Percentiles rank a stretch among this genome's conserved stretches.
These are phyloP conservation scores for Stenodema calcarata DNA, from an alignment of 2,888 invertebrate genomes.

Conservation along the genomic window DNA sequence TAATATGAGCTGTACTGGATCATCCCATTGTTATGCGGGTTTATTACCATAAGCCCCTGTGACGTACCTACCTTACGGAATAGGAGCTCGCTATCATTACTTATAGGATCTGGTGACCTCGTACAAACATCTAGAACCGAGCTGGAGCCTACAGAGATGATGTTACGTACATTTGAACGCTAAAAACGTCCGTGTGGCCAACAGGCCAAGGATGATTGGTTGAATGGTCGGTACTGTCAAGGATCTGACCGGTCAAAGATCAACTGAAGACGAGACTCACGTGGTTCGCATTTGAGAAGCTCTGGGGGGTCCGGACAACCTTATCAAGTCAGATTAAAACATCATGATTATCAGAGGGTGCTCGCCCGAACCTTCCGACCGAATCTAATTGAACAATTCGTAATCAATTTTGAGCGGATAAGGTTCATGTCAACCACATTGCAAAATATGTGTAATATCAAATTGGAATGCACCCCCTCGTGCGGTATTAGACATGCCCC, in stretches of 20 bases:
- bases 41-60: background rate
- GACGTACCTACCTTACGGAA: background rate
- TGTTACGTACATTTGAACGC: background rate
- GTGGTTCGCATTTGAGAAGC: slow-evolving; percentile 11
- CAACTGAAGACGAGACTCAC: background rate
- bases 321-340: slow-evolving; percentile 30
- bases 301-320: slow-evolving; percentile 17
- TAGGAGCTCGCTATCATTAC: background rate
- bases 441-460: background rate
- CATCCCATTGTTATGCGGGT: background rate
- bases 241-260: slow-evolving; percentile 29
- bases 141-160: background rate
- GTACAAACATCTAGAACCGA: background rate
- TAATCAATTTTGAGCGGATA: background rate
- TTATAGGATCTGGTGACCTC: background rate
- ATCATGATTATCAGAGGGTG: background rate
- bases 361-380: background rate
- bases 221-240: slow-evolving; percentile 10
- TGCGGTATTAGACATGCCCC: no score
- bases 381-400: background rate
- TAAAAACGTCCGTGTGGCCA: background rate
- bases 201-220: background rate
- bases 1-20: background rate
- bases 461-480: no score
- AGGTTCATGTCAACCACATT: background rate